Percentiles rank a stretch among this genome's conserved stretches.
Conservation (phyloP, 2,888 invertebrate genomes). For the Cephus nigrinus region DNA sequence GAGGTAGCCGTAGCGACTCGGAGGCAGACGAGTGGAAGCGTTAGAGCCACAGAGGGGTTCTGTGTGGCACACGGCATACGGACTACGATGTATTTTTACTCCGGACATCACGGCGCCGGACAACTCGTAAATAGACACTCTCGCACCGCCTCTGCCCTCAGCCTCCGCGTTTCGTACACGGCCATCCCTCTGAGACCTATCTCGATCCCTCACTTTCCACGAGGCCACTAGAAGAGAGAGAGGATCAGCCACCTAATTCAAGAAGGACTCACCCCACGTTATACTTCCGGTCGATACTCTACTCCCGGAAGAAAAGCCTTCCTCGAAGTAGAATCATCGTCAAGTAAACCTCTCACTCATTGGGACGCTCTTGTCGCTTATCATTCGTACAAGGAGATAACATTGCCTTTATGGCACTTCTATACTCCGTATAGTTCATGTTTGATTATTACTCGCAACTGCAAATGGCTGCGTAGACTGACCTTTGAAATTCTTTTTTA, state of each 20-base stretch:
- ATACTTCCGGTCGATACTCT: too few relatives aligned
- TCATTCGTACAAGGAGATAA: too few relatives aligned
- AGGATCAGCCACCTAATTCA: neutral
- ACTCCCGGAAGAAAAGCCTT: too few relatives aligned
- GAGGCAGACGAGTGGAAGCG: slow-evolving; percentile 30
- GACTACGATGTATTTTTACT: slow-evolving; percentile 64
- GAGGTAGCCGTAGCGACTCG: slow-evolving; percentile 26
- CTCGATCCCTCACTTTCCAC: slow-evolving; percentile 2
- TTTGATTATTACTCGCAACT: too few relatives aligned
- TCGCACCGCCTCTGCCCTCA: slow-evolving; percentile 5
- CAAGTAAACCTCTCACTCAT: too few relatives aligned
- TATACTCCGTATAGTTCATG: too few relatives aligned
- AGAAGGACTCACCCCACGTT: too few relatives aligned
- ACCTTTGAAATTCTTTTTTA: too few relatives aligned
- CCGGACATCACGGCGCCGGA: slow-evolving; percentile 67
- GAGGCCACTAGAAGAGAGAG: neutral
- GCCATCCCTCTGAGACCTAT: slow-evolving; percentile 4
- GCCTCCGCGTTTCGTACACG: slow-evolving; percentile 3
- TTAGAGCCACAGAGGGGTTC: slow-evolving; percentile 45
- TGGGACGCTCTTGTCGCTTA: too few relatives aligned
- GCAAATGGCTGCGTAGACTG: too few relatives aligned
- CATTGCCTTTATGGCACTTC: too few relatives aligned
- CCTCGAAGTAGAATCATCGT: too few relatives aligned
- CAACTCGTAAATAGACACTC: slow-evolving; percentile 66
- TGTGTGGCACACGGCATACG: slow-evolving; percentile 42